phyloP scores from a whole-genome alignment of 2,113 vertebrate genomes.

The Channa argus region DNA sequence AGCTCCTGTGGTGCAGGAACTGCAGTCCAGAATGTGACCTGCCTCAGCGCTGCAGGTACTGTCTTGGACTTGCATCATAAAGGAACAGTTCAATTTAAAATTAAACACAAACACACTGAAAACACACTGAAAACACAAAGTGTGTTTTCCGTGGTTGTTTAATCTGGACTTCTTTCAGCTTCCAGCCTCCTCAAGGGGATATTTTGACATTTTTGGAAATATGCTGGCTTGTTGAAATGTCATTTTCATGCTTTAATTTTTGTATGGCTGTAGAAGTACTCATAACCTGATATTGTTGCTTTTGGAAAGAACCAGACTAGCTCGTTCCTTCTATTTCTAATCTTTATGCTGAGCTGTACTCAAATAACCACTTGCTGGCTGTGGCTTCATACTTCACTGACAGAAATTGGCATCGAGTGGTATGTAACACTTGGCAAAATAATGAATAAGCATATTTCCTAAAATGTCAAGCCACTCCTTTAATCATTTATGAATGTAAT shows the following conservation, averaged over 20 bases:
- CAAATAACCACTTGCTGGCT: neutral
- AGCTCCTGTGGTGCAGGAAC: constrained; percentile 89
- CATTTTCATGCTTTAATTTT: neutral
- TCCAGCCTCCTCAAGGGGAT: neutral
- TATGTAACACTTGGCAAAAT: too few relatives aligned
- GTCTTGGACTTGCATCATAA: neutral
- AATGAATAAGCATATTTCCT: neutral
- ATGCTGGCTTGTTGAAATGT: neutral
- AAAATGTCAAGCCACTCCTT: neutral
- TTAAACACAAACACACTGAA: too few relatives aligned
- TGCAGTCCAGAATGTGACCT: constrained; percentile 81
- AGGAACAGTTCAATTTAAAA: neutral
- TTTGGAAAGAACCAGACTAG: neutral
- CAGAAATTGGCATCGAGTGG: neutral
- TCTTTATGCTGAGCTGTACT: neutral
- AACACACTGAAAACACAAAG: too few relatives aligned
- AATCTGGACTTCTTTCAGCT: neutral
- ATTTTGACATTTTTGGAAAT: neutral
- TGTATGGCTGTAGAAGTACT: neutral
- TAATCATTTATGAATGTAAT: neutral
- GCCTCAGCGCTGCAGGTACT: constrained; percentile 86
- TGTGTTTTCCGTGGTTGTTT: neutral
- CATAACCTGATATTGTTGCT: neutral
- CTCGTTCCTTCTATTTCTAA: too few relatives aligned
- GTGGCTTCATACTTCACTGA: neutral